These are phyloP conservation scores for Epirrita christyi DNA, from an alignment of 2,888 invertebrate genomes.

Conservation along the genomic window DNA sequence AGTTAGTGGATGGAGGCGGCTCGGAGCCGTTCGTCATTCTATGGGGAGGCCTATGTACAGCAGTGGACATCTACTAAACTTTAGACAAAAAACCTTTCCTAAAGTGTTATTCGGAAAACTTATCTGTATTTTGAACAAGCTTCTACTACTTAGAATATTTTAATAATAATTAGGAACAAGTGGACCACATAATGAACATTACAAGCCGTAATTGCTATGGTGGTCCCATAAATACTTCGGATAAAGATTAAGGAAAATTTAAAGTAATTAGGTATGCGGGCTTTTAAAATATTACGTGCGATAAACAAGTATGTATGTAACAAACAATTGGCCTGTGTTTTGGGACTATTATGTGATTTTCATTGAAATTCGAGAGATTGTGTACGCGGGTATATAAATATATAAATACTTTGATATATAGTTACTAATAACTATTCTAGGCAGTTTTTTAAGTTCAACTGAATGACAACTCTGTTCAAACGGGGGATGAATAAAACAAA, in stretches of 20 bases:
- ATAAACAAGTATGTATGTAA: constrained; percentile 19
- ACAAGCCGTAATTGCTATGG: constrained; percentile 56
- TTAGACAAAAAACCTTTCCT: no score
- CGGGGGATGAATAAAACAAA: no score
- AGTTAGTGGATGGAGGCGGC: no score
- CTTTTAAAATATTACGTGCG: constrained; percentile 48
- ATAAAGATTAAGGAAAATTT: constrained; percentile 58
- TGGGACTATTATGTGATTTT: constrained; percentile 18
- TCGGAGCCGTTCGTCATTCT: no score
- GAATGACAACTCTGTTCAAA: no score
- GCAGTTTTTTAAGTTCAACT: no score
- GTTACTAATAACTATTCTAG: no score
- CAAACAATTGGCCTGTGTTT: constrained; percentile 27
- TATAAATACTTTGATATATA: no score
- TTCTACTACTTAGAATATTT: constrained; percentile 15
- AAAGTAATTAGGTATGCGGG: constrained; percentile 68
- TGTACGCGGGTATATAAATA: background rate
- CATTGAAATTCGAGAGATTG: constrained; percentile 21
- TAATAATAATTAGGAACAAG: constrained; percentile 35
- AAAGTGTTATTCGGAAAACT: no score
- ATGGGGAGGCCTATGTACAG: no score
- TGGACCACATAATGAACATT: constrained; percentile 31
- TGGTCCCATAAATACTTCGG: constrained; percentile 74
- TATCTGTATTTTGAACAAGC: background rate
- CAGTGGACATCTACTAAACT: background rate